A percentile compares a stretch with the other conserved stretches of the same genome.
These are phyloP conservation scores for Musca vetustissima DNA, from an alignment of 1,140 invertebrate genomes.

Conservation along the genomic window DNA sequence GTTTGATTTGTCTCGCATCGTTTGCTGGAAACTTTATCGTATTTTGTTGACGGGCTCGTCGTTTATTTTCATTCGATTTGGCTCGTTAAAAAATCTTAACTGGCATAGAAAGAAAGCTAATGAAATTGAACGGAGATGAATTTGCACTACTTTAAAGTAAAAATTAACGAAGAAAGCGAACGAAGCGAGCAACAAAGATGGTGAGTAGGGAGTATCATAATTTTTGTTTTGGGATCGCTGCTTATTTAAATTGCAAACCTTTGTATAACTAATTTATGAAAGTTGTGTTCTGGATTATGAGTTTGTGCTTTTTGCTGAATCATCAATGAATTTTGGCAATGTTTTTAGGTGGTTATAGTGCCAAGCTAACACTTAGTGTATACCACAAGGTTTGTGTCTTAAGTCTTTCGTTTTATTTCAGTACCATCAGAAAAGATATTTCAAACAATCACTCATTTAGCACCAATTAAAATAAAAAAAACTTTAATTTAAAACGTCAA, in stretches of 20 bases:
- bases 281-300: background rate
- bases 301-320: too few relatives aligned
- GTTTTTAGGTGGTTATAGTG: too few relatives aligned
- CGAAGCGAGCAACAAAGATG: background rate
- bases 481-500: too few relatives aligned
- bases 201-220: too few relatives aligned
- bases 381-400: too few relatives aligned
- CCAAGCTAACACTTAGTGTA: too few relatives aligned
- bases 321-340: too few relatives aligned
- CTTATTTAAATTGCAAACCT: background rate
- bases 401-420: too few relatives aligned
- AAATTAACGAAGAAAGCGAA: background rate
- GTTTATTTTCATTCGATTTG: background rate
- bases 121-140: background rate
- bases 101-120: background rate
- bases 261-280: background rate
- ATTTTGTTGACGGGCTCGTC: too few relatives aligned
- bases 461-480: too few relatives aligned
- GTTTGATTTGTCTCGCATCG: slow-evolving; percentile 13
- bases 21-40: slow-evolving; percentile 5
- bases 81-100: slow-evolving; percentile 12
- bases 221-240: background rate
- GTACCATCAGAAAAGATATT: too few relatives aligned
- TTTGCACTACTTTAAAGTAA: background rate
- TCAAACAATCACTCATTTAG: too few relatives aligned